Base-by-base conservation (phyloP, 2,888 invertebrate genomes). In the Hypomecis punctinalis region DNA sequence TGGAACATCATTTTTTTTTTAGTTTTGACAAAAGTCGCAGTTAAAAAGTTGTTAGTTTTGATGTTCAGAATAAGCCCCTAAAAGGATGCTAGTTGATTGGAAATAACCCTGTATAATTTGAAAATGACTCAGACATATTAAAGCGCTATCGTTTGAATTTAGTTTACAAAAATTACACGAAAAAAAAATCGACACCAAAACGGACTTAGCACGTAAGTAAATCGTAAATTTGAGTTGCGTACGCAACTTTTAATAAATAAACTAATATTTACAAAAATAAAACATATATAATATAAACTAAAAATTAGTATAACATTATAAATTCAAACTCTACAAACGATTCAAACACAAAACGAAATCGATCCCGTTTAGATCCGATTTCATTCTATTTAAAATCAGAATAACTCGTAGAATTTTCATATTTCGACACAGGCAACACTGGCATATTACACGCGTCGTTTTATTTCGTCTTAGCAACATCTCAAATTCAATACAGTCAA, bases 231-330 rank as follows among this genome's bases (percentile, higher is more conserved):
- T 62, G 48, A 68, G 66, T 70, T 68, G 63, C 67, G 6, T 11
- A 13, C n/a, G 64, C 63, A 69, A 72, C 66, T 64, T 67, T 47
- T 35, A 71, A 73, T 69, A 73, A 71, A 73, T 69, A 70, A 68
- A 66, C 62, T 71, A 61, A 69, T 69, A 71, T 73, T 55, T 70
- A 73, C 67, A 73, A 70, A 73, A 70, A 71, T 23, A 23, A 23
- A 23, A 23, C 23, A 71, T 65, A 71, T 67, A 55, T 55, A 65
- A 69, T 67, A 73, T 58, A 6, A 68, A 68, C 68, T 67, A 73
- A 69, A 66, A 63, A 66, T 72, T 71, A 66, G 64, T 68, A 67
- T 64, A 69, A 64, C 68, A 61, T 54, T 65, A 67, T 66, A 69
- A 69, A 69, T 65, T 42, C 47, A 66, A 49, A 47, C 54, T 63